Evolutionary conservation across 2,888 invertebrate species (phyloP), one percentile per base, ranked within the genome.

Genomic region (Gonocerus acuteangulatus): DNA sequence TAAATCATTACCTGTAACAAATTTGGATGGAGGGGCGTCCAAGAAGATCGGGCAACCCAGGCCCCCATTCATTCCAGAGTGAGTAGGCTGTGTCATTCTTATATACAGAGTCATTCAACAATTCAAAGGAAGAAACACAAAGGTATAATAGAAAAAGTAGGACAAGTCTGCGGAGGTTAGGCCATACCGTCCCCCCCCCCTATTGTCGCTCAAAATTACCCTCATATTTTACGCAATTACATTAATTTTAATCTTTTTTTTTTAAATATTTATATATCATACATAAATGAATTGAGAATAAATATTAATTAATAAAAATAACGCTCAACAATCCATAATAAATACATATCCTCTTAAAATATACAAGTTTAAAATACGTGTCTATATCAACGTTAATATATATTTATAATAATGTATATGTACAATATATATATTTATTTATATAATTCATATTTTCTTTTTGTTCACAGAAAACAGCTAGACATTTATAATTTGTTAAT

Each of bases 331-430:
- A 42, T 44, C 27, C 19, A 21, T 42, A 39, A 54, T 54, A 54
- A 54, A 54, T 54, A 54, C 44, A 23, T 13, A 49, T 48, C 23
- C 36, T 58, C 56, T 60, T 64, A 61, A 61, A 64, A 64, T 64
- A 61, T 64, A 64, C 64, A 64, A 54, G 58, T 64, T 64, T 61
- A 64, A 64, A 64, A 64, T 64, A 64, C 62, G 54, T 62, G 48
- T 39, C 60, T 62, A 57, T 64, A 62, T 60, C 32, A 48, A 48
- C 45, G 48, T 48, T 48, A 22, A 59, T 48, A 48, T 45, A 57
- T 39, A 15, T 27, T 44, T 44, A 57, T 48, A 48, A 47, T 47
- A 18, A 58, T 47, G 47, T 59, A 27, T 27, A 27, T 27, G 27
- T 27, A 27, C 27, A 27, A 27, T 27, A 27, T 27, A 27, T 27